Base-by-base conservation (phyloP, 2,113 vertebrate species). In the Macquaria australasica region DNA sequence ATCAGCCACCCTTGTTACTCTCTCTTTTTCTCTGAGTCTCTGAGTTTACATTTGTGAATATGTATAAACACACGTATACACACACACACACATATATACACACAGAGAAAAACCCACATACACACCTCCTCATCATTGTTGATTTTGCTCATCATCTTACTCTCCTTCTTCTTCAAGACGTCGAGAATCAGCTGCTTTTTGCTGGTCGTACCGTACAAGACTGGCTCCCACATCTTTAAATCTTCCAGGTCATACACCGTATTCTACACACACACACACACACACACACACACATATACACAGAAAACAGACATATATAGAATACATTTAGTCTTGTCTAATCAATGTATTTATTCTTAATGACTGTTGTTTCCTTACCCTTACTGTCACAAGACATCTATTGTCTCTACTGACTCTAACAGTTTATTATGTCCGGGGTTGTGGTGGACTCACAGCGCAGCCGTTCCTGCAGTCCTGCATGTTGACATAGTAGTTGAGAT, bases 401-500 rank as follows among this genome's bases (percentile, higher is more conserved):
- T 20, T 48, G 3, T 0, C 11, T 66, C 12, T 18, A 20, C 0
- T 23, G 39, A 53, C 7, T 60, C 15, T 48, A 16, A 48, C 45
- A 43, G 50, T 21, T 1, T 1, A 11, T 34, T 5, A 7, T 15
- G 21, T 63, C 6, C 16, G 21, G 6, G 31, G 41, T 0, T 28
- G 79, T 0, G 2, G 0, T 0, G 48, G 16, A 87, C 91, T 91
- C 80, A 98, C 98, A 91, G 90, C 88, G 83, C 97, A 98, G 93
- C 96, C 96, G 0, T 92, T 91, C 7, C 93, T 78, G 79, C 98
- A 99, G 90, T 98, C 96, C 93, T 99, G 98, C 97, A 97, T 97
- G 94, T 99, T 99, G 85, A 97, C 90, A 94, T 97, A 99, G 91
- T 97, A 98, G 94, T 99, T 99, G 69, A 79, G 92, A 48, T 98